These are phyloP conservation scores for Cranoglanis bouderius DNA, from an alignment of 2,113 vertebrate genomes.

Conservation along the genomic window DNA sequence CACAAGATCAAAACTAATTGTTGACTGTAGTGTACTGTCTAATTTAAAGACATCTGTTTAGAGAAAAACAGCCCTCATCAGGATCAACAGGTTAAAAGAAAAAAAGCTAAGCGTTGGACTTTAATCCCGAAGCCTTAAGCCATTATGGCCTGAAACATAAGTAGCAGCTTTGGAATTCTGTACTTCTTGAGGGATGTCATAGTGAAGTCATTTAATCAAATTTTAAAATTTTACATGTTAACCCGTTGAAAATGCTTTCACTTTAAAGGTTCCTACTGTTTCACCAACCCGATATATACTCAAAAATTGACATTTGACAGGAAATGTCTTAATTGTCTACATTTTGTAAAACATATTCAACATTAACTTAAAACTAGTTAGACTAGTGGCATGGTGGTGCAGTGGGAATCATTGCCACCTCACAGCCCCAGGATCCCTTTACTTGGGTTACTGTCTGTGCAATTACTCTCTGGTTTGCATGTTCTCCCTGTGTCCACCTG, in stretches of 20 bases:
- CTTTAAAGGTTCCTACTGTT: not conserved
- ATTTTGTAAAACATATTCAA: not conserved
- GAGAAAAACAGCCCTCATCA: not conserved
- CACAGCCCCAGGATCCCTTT: not conserved
- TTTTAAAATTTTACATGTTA: not conserved
- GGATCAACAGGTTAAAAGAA: not conserved
- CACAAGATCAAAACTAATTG: not conserved
- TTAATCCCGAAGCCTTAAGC: not conserved
- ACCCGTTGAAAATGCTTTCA: not conserved
- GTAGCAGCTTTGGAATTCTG: not conserved
- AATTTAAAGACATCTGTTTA: not conserved
- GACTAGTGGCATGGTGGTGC: not conserved
- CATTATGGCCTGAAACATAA: not conserved
- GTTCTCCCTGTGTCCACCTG: not conserved
- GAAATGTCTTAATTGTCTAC: not conserved
- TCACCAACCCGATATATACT: not conserved
- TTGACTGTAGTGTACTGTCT: not conserved
- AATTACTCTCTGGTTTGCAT: not conserved
- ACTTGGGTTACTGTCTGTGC: not conserved
- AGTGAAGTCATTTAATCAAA: not conserved
- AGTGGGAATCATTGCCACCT: not conserved
- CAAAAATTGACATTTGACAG: not conserved
- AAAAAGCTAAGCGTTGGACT: not conserved
- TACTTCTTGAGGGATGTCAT: not conserved
- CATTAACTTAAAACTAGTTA: not conserved